Percentiles rank a stretch among this genome's conserved stretches.
These are phyloP conservation scores for Oligia latruncula DNA, from an alignment of 2,888 invertebrate species.

Conservation along the genomic window DNA sequence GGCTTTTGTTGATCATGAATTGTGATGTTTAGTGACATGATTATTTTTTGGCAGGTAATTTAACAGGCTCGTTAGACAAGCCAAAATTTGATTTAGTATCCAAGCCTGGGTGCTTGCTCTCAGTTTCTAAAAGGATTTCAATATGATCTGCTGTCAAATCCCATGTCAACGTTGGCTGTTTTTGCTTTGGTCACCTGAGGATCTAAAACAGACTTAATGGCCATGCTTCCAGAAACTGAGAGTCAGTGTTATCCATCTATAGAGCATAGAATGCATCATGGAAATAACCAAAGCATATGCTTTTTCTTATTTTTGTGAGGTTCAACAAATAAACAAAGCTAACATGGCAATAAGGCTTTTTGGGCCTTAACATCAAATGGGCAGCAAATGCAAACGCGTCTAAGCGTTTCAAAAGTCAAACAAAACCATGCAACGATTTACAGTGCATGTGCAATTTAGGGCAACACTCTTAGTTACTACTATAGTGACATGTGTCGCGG, in stretches of 20 bases:
- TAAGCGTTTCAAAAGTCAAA: constrained; percentile 38
- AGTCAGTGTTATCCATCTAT: constrained; percentile 9
- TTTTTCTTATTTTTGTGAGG: neutral
- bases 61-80: constrained; percentile 21
- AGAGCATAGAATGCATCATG: neutral
- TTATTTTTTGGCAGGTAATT: constrained; percentile 18
- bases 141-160: constrained; percentile 2
- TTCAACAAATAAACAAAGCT: constrained; percentile 39
- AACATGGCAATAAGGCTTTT: constrained; percentile 29
- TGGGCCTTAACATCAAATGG: constrained; percentile 2
- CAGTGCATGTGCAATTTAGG: constrained; percentile 53
- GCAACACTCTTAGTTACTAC: constrained; percentile 34
- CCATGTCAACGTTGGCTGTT: neutral
- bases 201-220: constrained; percentile 5
- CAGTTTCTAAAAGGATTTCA: neutral
- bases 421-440: constrained; percentile 61
- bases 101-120: neutral
- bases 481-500: neutral
- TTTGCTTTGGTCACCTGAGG: neutral
- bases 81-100: neutral
- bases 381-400: constrained; percentile 33
- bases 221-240: constrained; percentile 10
- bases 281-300: neutral
- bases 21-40: constrained; percentile 25
- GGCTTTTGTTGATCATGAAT: constrained; percentile 11